Evolutionary conservation across 2,113 vertebrate genomes (phyloP).

Genomic region (Oenanthe oenanthe): DNA sequence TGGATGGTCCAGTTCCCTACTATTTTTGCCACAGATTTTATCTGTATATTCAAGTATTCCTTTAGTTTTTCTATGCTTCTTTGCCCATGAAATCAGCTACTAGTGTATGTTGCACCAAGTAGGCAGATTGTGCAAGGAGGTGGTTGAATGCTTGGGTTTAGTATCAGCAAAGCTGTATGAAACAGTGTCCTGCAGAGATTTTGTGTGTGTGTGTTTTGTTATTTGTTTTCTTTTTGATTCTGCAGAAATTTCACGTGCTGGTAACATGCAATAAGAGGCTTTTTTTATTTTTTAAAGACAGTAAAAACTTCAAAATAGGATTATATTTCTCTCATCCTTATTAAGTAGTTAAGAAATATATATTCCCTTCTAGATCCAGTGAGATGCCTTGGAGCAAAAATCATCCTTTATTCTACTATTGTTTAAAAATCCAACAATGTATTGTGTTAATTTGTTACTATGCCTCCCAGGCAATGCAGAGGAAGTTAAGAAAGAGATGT

Average conservation of each 20-base stretch:
- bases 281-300: neutral
- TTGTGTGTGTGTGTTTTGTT: too few species aligned
- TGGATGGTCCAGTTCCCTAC: neutral
- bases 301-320: neutral
- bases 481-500: constrained; percentile 2
- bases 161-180: neutral
- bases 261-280: neutral
- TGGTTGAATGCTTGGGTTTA: neutral
- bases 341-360: neutral
- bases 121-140: neutral
- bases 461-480: constrained; percentile 6
- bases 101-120: neutral
- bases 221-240: neutral
- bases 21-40: neutral
- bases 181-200: neutral
- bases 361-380: neutral
- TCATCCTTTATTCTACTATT: neutral
- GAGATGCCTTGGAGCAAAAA: constrained; percentile 7
- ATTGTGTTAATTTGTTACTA: constrained; percentile 20
- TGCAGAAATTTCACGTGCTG: neutral
- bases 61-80: neutral
- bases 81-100: neutral
- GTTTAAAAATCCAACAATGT: neutral
- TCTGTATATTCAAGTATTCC: neutral
- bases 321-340: neutral